Evolutionary conservation across 2,797 vertebrate genomes (phyloP).

Genomic region (Channallabes apus): DNA sequence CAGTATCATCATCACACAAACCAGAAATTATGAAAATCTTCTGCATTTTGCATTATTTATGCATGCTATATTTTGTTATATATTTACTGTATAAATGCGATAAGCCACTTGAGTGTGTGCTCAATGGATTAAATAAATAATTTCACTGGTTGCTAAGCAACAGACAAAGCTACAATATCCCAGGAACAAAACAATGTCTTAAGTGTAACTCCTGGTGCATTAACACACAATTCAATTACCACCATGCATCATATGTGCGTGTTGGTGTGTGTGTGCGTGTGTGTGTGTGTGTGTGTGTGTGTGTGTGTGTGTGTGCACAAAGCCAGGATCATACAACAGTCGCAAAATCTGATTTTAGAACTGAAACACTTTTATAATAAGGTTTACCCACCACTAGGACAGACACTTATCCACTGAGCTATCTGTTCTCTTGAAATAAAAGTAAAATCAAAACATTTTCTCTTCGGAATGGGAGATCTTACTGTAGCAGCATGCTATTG

Average conservation of each 20-base stretch:
- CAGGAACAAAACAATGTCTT: not conserved
- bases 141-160: not conserved
- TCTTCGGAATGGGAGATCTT: not conserved
- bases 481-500: not conserved
- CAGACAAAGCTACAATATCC: not conserved
- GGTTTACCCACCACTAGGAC: not conserved
- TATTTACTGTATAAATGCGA: not conserved
- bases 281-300: not conserved
- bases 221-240: slow-evolving; percentile 6
- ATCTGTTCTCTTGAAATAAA: slow-evolving; percentile 5
- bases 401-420: not conserved
- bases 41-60: not conserved
- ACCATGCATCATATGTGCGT: not conserved
- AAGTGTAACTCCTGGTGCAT: not conserved
- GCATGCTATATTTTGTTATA: not conserved
- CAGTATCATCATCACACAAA: not conserved
- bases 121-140: too few species aligned
- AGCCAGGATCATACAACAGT: not conserved
- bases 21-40: not conserved
- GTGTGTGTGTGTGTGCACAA: not conserved
- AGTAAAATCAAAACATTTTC: not conserved
- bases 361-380: not conserved
- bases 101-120: too few species aligned
- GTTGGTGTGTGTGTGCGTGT: not conserved
- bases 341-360: not conserved